A percentile compares a stretch with the other conserved stretches of the same genome.
These are phyloP conservation scores for Aphodius granarius DNA, from an alignment of 2,888 invertebrate genomes.

Conservation along the genomic window DNA sequence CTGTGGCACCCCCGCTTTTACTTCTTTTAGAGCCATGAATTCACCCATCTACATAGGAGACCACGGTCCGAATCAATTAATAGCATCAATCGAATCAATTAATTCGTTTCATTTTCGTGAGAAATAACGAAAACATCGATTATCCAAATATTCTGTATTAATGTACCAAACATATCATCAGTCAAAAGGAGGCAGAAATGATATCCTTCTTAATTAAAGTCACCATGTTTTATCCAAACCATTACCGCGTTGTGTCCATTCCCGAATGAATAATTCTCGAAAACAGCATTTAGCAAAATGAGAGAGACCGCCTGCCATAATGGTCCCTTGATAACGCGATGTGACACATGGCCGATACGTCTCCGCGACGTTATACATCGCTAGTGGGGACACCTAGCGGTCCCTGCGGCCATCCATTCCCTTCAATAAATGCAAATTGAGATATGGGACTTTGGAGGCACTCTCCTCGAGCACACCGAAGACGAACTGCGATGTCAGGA, in stretches of 20 bases:
- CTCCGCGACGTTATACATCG: neutral
- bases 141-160: too few species aligned
- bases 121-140: too few species aligned
- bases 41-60: too few species aligned
- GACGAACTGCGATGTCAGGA: slow-evolving; percentile 25
- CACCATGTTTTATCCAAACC: neutral
- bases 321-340: neutral
- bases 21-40: too few species aligned
- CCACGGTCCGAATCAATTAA: too few species aligned
- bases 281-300: neutral
- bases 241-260: neutral
- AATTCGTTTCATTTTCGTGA: too few species aligned
- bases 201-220: neutral
- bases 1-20: too few species aligned
- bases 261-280: neutral
- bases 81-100: too few species aligned
- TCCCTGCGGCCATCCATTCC: neutral
- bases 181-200: neutral
- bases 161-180: too few species aligned
- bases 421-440: neutral
- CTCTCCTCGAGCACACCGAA: neutral
- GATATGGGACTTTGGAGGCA: neutral
- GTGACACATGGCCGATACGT: neutral
- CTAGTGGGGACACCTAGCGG: neutral
- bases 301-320: neutral